Evolutionary conservation across 2,113 vertebrate genomes (phyloP), one percentile per base, ranked within the genome.

Genomic region (Origma solitaria): DNA sequence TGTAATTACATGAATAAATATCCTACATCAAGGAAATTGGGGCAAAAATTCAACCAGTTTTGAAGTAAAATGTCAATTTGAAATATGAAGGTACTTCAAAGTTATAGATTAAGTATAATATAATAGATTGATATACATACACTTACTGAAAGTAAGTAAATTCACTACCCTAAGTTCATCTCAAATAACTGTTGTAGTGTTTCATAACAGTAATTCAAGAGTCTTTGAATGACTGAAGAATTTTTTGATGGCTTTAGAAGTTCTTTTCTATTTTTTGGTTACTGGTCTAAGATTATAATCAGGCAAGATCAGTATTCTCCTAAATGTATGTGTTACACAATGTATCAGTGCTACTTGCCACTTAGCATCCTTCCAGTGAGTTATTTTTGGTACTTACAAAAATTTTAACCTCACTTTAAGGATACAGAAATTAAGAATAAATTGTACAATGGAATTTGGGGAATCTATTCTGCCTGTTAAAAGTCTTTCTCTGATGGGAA

Each of bases 381-480:
- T 60, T 75, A 66, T 56, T 92, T 88, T 54, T 56, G 45, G 24
- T 88, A 83, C 80, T 84, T 75, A 51, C 2, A 84, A 31, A 81
- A 81, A 56, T 64, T 71, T n/a, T 70, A 86, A 28, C 60, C 40
- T 71, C 33, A 28, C 35, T 64, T n/a, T 64, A 76, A 51, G 66
- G 57, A 79, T 71, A 64, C 13, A 84, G 86, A 88, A 88, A 76
- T 82, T 56, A 83, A 68, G 44, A 79, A 53, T 78, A 64, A 84
- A 37, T 64, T 68, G 40, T 78, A 51, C 25, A 35, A 30, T 40
- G 30, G 35, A 78, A 71, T 88, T 37, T 81, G 28, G 37, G 60
- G 21, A 47, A 71, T 92, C 24, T 47, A 50, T 78, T 71, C 60
- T 44, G 51, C 37, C 64, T 90, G 62, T 70, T 86, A 71, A 77